A percentile compares a stretch with the other conserved stretches of the same genome.
These are phyloP conservation scores for Channa argus DNA, from an alignment of 2,113 vertebrate species.

Conservation along the genomic window DNA sequence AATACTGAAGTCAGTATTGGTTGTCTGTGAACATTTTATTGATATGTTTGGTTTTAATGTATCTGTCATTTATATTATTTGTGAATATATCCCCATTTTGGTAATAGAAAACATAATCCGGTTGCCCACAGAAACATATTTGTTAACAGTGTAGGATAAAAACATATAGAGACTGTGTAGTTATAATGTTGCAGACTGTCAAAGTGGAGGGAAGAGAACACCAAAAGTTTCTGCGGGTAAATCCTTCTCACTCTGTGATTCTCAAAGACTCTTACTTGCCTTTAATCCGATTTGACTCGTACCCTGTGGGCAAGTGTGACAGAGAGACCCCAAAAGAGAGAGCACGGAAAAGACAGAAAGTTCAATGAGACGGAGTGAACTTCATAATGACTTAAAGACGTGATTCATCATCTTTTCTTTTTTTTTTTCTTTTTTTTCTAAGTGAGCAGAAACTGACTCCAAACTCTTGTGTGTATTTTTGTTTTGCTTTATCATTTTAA, in stretches of 20 bases:
- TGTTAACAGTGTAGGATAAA: too few relatives aligned
- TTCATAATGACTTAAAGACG: background rate
- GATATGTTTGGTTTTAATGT: too few relatives aligned
- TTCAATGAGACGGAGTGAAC: slow-evolving; percentile 7
- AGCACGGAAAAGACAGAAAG: background rate
- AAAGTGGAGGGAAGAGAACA: slow-evolving; percentile 38
- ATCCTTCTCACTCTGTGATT: slow-evolving; percentile 45
- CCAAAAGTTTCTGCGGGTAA: slow-evolving; percentile 36
- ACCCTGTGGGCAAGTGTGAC: slow-evolving; percentile 12
- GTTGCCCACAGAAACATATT: too few relatives aligned
- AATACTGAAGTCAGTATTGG: too few relatives aligned
- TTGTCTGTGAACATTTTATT: too few relatives aligned
- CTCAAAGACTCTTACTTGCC: slow-evolving; percentile 46
- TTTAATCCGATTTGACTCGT: slow-evolving; percentile 57
- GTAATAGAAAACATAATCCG: too few relatives aligned
- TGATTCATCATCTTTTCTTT: background rate
- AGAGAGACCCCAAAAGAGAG: background rate
- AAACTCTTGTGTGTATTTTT: too few relatives aligned
- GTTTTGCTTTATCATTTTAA: too few relatives aligned
- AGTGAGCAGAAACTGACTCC: too few relatives aligned
- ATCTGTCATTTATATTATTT: too few relatives aligned
- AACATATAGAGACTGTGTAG: slow-evolving; percentile 13
- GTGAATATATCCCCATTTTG: too few relatives aligned
- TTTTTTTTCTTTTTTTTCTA: too few relatives aligned
- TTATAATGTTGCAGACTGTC: slow-evolving; percentile 28